Evolutionary conservation across 1,140 invertebrate genomes (phyloP), one percentile per base, ranked within the genome.

Genomic region (Lasioglossum baleicum): DNA sequence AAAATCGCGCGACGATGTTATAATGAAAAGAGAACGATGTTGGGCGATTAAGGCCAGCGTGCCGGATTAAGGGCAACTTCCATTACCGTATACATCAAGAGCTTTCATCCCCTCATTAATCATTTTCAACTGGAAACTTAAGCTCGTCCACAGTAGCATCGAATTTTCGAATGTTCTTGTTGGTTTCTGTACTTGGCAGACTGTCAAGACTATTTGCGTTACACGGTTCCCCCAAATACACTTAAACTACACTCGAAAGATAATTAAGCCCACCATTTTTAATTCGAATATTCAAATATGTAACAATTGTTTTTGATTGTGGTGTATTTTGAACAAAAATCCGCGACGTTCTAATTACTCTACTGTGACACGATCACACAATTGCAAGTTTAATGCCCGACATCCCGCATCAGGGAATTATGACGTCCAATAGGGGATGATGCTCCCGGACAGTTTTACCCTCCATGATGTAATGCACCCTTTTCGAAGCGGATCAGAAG

Each of bases 401-500:
- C 51, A 53, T 53, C 51, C 51, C 17, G 51, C 51, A 15, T 53
- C 51, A 15, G 51, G 7, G 51, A 53, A 53, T 53, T 53, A 53
- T 53, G 51, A 15, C 17, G 51, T 53, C 51, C 17, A 17, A 53
- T 53, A 53, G 51, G 51, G 51, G 15, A 53, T 53, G 51, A 17
- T 53, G 51, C 15, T 53, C 17, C 51, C 51, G 51, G 51, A 53
- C 51, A 20, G 40, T n/a, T 73, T 79, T 65, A 42, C n/a, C 42
- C 7, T 15, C 11, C 5, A 22, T 11, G n/a, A 26, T 48, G 42
- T 51, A 67, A 67, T 48, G 60, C 51, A 69, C 70, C 44, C 75
- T 35, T 78, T 58, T 70, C 71, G 64, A 73, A 65, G 76, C 70
- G 70, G 70, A 65, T 79, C 70, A 58, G 42, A 74, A 58, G 69